Conservation (phyloP, 2,888 invertebrate genomes). For the Plutella xylostella region DNA sequence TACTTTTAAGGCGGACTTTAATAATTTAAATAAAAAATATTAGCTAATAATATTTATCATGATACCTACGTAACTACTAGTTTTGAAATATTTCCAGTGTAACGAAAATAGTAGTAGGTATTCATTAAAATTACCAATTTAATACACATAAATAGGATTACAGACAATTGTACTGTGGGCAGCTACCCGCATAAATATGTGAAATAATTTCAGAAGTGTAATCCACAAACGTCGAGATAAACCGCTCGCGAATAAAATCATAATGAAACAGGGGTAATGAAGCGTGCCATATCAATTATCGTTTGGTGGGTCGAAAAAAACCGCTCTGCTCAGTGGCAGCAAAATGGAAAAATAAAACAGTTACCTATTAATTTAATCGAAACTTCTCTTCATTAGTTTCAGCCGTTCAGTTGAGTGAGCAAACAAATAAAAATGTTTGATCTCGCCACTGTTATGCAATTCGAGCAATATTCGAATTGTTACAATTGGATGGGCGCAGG, state of each 20-base stretch:
- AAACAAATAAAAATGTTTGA: constrained; percentile 66
- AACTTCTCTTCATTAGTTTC: constrained; percentile 64
- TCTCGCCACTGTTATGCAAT: constrained; percentile 47
- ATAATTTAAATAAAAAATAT: too few species aligned
- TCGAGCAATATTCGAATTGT: constrained; percentile 52
- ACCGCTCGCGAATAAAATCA: constrained; percentile 11
- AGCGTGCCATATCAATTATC: constrained; percentile 45
- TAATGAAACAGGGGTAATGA: constrained; percentile 36
- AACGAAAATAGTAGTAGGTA: too few species aligned
- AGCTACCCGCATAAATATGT: too few species aligned
- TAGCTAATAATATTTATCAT: too few species aligned
- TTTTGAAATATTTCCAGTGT: too few species aligned
- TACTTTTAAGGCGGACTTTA: too few species aligned
- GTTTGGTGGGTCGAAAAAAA: constrained; percentile 32
- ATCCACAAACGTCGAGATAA: background rate
- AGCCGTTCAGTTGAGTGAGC: constrained; percentile 55
- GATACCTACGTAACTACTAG: too few species aligned
- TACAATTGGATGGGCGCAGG: constrained; percentile 34
- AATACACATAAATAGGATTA: too few species aligned
- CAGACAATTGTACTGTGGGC: too few species aligned
- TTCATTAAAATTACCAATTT: too few species aligned
- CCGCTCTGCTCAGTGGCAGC: constrained; percentile 33
- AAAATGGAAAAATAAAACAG: constrained; percentile 45
- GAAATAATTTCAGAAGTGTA: background rate
- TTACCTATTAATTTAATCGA: constrained; percentile 63